Base-by-base conservation (phyloP, 2,888 invertebrate genomes). In the Octonoba sinensis region DNA sequence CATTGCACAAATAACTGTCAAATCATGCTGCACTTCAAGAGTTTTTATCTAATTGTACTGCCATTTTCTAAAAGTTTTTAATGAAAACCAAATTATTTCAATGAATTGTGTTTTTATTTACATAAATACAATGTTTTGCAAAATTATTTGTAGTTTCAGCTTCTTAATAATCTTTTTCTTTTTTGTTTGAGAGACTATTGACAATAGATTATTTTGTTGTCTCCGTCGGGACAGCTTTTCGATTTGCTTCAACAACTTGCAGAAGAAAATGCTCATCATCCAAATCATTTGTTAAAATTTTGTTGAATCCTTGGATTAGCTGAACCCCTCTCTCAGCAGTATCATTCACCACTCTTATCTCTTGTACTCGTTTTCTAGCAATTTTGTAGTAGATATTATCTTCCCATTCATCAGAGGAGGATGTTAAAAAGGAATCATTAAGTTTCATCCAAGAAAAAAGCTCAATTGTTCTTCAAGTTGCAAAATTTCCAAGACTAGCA, bases 401-500 rank as follows among this genome's bases (percentile, higher is more conserved):
- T 49, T 49, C 15, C 49, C 49, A 49, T 49, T 49, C 49, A 15
- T 49, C 49, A 49, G 49, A n/a, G 49, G 12, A 15, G 15, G 15
- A 49, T 49, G 12, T 49, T 49, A 49, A 15, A 49, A 49, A 49
- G 15, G 49, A 49, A 49, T 49, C 49, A 49, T 15, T 49, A 49
- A 49, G 12, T 15, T 49, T 12, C 49, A 49, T 15, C 12, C 15
- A 15, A 49, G 49, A 49, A 49, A 49, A 49, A 15, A 49, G 15
- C 49, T 49, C 49, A 49, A 49, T 15, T 15, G 49, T 20, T 57
- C 57, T n/a, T 57, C n/a, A 16, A 18, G 13, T 15, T 57, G 18
- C 57, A 57, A 57, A 57, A 20, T 57, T 18, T 15, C 11, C 57
- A 18, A 57, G 57, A 8, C 57, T 18, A 20, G 57, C 57, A 57